Percentiles rank a stretch among this genome's conserved stretches.
Conservation (phyloP, 2,888 invertebrate genomes). For the Mesoligia furuncula region DNA sequence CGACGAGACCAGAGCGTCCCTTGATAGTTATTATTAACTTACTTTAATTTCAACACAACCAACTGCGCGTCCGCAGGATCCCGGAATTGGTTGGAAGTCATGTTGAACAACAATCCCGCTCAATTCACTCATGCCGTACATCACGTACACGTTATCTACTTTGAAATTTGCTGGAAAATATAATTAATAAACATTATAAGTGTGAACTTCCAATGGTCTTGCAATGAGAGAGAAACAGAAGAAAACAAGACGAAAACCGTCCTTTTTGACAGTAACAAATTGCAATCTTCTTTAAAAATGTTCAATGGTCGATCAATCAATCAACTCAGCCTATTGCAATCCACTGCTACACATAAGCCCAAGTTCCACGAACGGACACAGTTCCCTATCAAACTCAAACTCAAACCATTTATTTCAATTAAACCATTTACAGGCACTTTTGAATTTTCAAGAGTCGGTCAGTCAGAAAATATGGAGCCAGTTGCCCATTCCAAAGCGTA, state of each 20-base stretch:
- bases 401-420: too few relatives aligned
- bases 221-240: neutral
- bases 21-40: conserved; percentile 46
- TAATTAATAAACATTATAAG: neutral
- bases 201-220: neutral
- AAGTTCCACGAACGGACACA: neutral
- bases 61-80: conserved; percentile 70
- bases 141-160: conserved; percentile 63
- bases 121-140: conserved; percentile 79
- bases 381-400: too few relatives aligned
- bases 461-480: too few relatives aligned
- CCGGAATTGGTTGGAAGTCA: conserved; percentile 43
- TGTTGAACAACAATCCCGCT: conserved; percentile 65
- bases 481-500: too few relatives aligned
- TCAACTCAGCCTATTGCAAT: neutral
- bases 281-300: neutral
- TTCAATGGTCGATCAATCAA: neutral
- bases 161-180: conserved; percentile 70
- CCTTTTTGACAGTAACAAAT: neutral
- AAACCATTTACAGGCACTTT: too few relatives aligned
- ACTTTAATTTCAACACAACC: conserved; percentile 74
- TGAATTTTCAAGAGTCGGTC: too few relatives aligned
- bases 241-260: neutral
- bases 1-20: neutral
- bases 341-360: neutral